Conservation (phyloP, 1,140 invertebrate genomes). For the Cardiocondyla obscurior region DNA sequence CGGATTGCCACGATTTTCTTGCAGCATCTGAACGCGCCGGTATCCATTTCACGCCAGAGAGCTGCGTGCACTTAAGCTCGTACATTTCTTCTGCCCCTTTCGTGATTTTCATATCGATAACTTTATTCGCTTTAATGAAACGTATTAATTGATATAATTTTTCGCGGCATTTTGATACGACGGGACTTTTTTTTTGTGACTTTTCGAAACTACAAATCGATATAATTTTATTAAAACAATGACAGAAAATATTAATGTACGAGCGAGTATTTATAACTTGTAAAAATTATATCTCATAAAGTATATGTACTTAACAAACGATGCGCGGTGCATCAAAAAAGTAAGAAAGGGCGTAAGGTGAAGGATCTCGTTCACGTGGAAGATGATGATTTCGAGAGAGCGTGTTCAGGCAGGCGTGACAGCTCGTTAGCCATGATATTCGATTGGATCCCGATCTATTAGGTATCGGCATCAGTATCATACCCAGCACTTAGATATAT, state of each 20-base stretch:
- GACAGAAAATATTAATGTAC: not conserved
- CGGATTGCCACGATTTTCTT: conserved; percentile 1
- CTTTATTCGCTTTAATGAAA: not conserved
- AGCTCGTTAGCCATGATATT: conserved; percentile 75
- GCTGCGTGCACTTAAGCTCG: not conserved
- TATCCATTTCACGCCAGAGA: not conserved
- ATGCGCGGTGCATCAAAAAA: not conserved
- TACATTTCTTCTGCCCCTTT: not conserved
- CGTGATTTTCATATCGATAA: not conserved
- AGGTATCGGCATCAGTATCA: conserved; percentile 71
- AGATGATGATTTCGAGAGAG: conserved; percentile 65
- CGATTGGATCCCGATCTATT: conserved; percentile 75
- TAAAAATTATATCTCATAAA: conserved; percentile 1
- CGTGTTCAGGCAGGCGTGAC: conserved; percentile 75
- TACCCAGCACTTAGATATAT: conserved; percentile 65
- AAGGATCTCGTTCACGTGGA: conserved; percentile 59
- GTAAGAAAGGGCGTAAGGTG: conserved; percentile 37
- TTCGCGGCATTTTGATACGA: no score
- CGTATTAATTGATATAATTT: not conserved
- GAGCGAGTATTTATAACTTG: not conserved
- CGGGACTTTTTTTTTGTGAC: no score
- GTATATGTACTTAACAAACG: conserved; percentile 26
- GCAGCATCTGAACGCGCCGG: not conserved
- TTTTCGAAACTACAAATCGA: not conserved
- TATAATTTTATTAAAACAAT: not conserved